Percentiles rank a stretch among this genome's conserved stretches.
phyloP scores from a whole-genome alignment of 2,113 vertebrate genomes.

The Macheiramphus alcinus region DNA sequence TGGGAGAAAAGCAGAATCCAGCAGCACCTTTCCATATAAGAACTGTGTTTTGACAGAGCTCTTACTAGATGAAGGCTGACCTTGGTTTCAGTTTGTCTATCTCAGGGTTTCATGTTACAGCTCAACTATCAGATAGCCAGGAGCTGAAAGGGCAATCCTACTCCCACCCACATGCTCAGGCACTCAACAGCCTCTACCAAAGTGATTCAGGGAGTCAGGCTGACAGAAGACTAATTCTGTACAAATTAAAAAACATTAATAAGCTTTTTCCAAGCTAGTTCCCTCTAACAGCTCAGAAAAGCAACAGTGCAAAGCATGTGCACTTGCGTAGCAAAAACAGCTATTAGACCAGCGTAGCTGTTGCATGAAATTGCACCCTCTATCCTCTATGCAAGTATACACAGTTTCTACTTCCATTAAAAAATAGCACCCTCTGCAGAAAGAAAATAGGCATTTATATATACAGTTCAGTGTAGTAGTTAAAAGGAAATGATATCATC shows the following conservation, averaged over 20 bases:
- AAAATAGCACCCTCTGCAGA: background rate
- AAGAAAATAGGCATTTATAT: background rate
- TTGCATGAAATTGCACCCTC: background rate
- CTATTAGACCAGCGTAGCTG: background rate
- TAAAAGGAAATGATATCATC: background rate
- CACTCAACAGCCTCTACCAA: background rate
- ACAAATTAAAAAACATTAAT: background rate
- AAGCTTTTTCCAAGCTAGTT: background rate
- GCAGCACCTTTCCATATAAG: background rate
- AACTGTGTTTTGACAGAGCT: background rate
- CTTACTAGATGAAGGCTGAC: background rate
- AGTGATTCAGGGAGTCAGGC: background rate
- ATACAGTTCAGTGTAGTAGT: background rate
- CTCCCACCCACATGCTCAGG: background rate
- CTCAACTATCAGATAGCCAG: background rate
- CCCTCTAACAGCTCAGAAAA: background rate
- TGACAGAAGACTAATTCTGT: background rate
- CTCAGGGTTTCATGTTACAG: constrained; percentile 47
- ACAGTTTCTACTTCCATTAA: background rate
- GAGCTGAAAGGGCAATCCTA: constrained; percentile 44
- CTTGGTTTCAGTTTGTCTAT: constrained; percentile 21
- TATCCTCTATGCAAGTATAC: background rate
- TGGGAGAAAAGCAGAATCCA: background rate
- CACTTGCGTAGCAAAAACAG: background rate
- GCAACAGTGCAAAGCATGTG: background rate